phyloP scores from a whole-genome alignment of 2,797 vertebrate genomes.

The Miichthys miiuy region DNA sequence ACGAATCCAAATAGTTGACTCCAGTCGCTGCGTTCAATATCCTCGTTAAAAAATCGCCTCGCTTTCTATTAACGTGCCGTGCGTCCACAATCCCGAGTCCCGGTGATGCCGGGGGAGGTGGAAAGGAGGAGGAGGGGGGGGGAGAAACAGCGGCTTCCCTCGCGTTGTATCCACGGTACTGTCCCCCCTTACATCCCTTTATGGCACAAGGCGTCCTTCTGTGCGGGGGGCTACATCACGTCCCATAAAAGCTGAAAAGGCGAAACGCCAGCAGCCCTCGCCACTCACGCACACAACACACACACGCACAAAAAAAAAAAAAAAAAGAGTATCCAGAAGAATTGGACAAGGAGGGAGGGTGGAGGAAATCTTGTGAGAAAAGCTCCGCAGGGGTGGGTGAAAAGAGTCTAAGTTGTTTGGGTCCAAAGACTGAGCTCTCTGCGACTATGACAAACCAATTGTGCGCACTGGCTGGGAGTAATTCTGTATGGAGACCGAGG shows the following conservation, averaged over 20 bases:
- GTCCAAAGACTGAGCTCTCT: conserved; percentile 68
- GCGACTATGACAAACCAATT: conserved; percentile 80
- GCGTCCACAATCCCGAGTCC: conserved; percentile 66
- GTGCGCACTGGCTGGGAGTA: conserved; percentile 80
- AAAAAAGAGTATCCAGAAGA: conserved; percentile 70
- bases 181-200: conserved; percentile 78
- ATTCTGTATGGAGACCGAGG: conserved; percentile 68
- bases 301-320: conserved; percentile 2
- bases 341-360: conserved; percentile 6
- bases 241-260: conserved; percentile 60
- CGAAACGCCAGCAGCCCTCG: conserved; percentile 53
- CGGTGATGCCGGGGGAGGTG: conserved; percentile 39
- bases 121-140: neutral
- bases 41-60: conserved; percentile 44
- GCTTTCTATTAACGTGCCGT: conserved; percentile 22
- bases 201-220: conserved; percentile 76
- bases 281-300: conserved; percentile 32
- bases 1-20: conserved; percentile 67
- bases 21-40: conserved; percentile 62
- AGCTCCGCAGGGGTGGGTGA: conserved; percentile 27
- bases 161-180: conserved; percentile 77
- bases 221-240: conserved; percentile 78
- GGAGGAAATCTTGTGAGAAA: conserved; percentile 29
- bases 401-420: conserved; percentile 57
- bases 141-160: conserved; percentile 65